Evolutionary conservation across 2,797 vertebrate genomes (phyloP), one percentile per base, ranked within the genome.

Genomic region (Lycodopsis pacificus): DNA sequence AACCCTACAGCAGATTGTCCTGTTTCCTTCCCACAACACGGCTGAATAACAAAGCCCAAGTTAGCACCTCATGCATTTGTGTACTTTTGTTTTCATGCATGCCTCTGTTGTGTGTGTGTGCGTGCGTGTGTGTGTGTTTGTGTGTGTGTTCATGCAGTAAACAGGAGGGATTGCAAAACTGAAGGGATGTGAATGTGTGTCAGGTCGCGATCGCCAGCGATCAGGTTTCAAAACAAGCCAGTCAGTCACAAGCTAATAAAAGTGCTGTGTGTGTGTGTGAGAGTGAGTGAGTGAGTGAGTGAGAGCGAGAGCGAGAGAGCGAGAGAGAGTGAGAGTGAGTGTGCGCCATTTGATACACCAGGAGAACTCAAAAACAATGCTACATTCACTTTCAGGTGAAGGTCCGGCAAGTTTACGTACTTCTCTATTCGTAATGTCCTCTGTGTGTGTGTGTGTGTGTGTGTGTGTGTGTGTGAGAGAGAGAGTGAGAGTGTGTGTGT

Each of bases 201-300:
- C 80, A 85, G 79, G 42, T 72, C 11, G 44, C 62, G 48, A 46
- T 4, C 22, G 27, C 54, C 20, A 14, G 56, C 0, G 64, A 62
- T 93, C 86, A 70, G 19, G 81, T 93, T 93, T 91, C 92, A 92
- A 92, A 93, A 93, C 91, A 92, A 88, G 82, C 34, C 54, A 15
- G 57, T 57, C 4, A 5, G 86, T 87, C 84, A 87, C 79, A 80
- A 85, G 25, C 40, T 57, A 27, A 20, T 48, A 32, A 65, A 25
- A 59, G 48, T 73, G 27, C 49, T 65, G 44, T 56, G 71, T 63
- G 25, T 65, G 32, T 73, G 42, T 64, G n/a, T 51, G 53, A 32
- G 10, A 59, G 54, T 65, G 48, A 74, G 38, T 49, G 10, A 59
- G 54, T 65, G n/a, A n/a, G n/a, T n/a, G n/a, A n/a, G n/a, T n/a